Base-by-base conservation (phyloP, 2,888 invertebrate genomes). In the Kuschelorhynchus macadamiae region DNA sequence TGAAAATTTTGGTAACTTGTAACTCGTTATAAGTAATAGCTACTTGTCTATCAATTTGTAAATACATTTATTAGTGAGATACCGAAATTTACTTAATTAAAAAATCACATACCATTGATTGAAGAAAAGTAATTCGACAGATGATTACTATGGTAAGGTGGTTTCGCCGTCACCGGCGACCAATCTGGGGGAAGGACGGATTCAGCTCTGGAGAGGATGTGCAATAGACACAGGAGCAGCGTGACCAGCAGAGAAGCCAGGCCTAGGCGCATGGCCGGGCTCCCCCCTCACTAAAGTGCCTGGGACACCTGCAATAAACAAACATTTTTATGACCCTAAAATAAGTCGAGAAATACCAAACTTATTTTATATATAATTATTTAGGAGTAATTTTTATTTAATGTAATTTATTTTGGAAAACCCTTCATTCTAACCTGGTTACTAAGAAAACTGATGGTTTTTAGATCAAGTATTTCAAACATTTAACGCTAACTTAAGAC, bases 231-330 rank as follows among this genome's bases (percentile, higher is more conserved):
- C 67, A 73, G 84, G 80, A 85, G 82, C 85, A 86, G 85, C 85
- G 81, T 81, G 81, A 83, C 81, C 82, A 82, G 81, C 80, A 83
- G 81, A 79, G 79, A 77, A 82, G 85, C 86, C 85, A 85, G 86
- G 85, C 87, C 87, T 85, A 86, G 85, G 86, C 86, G 86, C 87
- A 87, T 87, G 87, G 86, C 87, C 87, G 77, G 86, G 85, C 85
- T 85, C 84, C 85, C 84, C 78, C 84, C 84, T 81, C 81, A 81
- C 79, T 80, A 78, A 74, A 76, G 76, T 76, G 77, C 79, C 79
- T 78, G 80, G 78, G 78, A 79, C 76, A 79, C 79, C 80, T 80
- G 76, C 36, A 79, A 77, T 25, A 68, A 60, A 61, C 64, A 61
- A 21, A n/a, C n/a, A n/a, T n/a, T n/a, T n/a, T n/a, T n/a, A 52